Evolutionary conservation across 2,113 vertebrate species (phyloP), one percentile per base, ranked within the genome.

Genomic region (Dendrocopos noguchii): DNA sequence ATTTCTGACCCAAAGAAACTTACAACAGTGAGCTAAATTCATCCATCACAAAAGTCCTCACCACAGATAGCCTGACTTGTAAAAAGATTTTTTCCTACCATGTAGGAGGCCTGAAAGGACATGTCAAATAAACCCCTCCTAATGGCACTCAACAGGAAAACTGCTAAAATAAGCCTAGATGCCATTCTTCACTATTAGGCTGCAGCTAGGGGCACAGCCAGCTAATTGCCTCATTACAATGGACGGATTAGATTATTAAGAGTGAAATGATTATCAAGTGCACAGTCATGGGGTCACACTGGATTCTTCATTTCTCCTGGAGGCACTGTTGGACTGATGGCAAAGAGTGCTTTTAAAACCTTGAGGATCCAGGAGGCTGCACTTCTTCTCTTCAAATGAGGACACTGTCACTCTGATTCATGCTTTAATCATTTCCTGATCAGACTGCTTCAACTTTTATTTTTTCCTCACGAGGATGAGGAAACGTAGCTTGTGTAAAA

Each of bases 191-290:
- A 1, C 74, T 88, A 68, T 79, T 63, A 88, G 70, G 73, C 73
- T 93, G 84, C 88, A 92, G 92, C 91, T 90, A 81, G 84, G 50
- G 74, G 86, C 92, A 91, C 29, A 91, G 86, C 46, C 84, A 96
- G 72, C 64, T 95, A 91, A 95, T 95, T 94, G 80, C 91, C 89
- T 92, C 92, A 93, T 96, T 95, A 94, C 75, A 95, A 91, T 80
- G 47, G 87, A 91, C 0, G 1, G 84, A 94, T 94, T 89, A 87
- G 74, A 95, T 94, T 93, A 96, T 94, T 91, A 93, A 71, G 84
- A 95, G 75, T 82, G 92, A 96, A 95, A 93, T 80, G 3, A 92
- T 93, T 93, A 94, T 91, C 71, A 82, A 96, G 88, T 92, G 89
- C 66, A 55, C 78, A 87, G 81, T 91, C 96, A 91, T 67, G 67